Evolutionary conservation across 2,888 invertebrate genomes (phyloP).

Genomic region (Latrodectus hesperus): DNA sequence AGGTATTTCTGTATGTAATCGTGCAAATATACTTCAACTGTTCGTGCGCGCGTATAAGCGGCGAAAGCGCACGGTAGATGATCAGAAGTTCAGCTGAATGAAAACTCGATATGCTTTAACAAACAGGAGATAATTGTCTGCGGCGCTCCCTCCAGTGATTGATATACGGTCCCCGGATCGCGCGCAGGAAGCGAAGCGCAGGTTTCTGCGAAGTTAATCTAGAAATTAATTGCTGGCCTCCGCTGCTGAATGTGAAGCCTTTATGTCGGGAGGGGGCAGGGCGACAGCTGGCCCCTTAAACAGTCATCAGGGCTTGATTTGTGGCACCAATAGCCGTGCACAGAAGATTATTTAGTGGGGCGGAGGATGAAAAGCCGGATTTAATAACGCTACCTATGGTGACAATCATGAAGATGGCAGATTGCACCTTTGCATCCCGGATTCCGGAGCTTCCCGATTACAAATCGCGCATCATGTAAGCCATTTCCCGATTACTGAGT

Average conservation of each 20-base stretch:
- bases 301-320: constrained; percentile 66
- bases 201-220: constrained; percentile 57
- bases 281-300: constrained; percentile 65
- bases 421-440: not conserved
- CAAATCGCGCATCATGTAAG: constrained; percentile 2
- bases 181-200: not conserved
- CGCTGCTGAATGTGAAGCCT: constrained; percentile 43
- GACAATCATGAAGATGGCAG: constrained; percentile 53
- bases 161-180: not conserved
- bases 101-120: too few species aligned
- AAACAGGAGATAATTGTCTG: too few species aligned
- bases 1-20: too few species aligned
- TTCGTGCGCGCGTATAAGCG: too few species aligned
- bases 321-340: constrained; percentile 67
- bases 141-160: not conserved
- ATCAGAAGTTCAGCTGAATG: too few species aligned
- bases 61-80: too few species aligned
- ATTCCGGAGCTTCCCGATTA: not conserved
- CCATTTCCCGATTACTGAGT: too few species aligned
- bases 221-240: constrained; percentile 62
- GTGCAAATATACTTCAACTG: too few species aligned
- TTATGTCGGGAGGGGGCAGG: constrained; percentile 36
- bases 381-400: constrained; percentile 62
- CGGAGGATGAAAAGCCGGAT: constrained; percentile 59
- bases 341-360: constrained; percentile 56